phyloP scores from a whole-genome alignment of 2,797 vertebrate species.

The Scarus forsteni region DNA sequence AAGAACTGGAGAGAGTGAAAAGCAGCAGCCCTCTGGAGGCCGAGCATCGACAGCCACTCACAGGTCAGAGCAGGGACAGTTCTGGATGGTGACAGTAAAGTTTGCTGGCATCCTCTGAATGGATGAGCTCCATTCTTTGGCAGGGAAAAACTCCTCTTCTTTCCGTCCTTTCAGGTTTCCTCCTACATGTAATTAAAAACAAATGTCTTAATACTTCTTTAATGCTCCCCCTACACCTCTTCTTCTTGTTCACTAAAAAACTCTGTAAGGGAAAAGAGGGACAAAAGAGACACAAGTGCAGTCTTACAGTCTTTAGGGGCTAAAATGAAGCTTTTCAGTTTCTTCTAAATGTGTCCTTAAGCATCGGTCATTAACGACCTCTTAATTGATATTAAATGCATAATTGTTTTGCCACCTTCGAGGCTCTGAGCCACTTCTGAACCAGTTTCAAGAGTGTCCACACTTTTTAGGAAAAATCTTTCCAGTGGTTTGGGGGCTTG shows the following conservation, averaged over 20 bases:
- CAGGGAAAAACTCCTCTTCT: conserved; percentile 92
- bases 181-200: conserved; percentile 81
- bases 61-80: conserved; percentile 50
- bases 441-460: conserved; percentile 74
- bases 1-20: conserved; percentile 31
- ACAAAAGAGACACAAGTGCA: conserved; percentile 86
- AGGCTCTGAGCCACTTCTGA: conserved; percentile 65
- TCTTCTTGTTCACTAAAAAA: conserved; percentile 74
- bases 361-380: conserved; percentile 73
- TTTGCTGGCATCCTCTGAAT: conserved; percentile 94
- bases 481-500: conserved; percentile 40
- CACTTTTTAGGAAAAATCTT: conserved; percentile 86
- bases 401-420: conserved; percentile 68
- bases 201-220: conserved; percentile 67
- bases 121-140: conserved; percentile 95
- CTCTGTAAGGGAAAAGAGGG: conserved; percentile 51
- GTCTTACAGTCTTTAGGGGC: conserved; percentile 90
- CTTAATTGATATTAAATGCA: conserved; percentile 78
- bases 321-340: conserved; percentile 82
- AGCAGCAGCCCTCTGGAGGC: conserved; percentile 47
- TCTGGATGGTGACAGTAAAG: conserved; percentile 74
- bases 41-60: conserved; percentile 58
- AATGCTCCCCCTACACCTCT: conserved; percentile 51
- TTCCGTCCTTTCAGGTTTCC: conserved; percentile 76
- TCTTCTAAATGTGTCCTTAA: conserved; percentile 65